Evolutionary conservation across 2,888 invertebrate species (phyloP).

Genomic region (Hemaris fuciformis): DNA sequence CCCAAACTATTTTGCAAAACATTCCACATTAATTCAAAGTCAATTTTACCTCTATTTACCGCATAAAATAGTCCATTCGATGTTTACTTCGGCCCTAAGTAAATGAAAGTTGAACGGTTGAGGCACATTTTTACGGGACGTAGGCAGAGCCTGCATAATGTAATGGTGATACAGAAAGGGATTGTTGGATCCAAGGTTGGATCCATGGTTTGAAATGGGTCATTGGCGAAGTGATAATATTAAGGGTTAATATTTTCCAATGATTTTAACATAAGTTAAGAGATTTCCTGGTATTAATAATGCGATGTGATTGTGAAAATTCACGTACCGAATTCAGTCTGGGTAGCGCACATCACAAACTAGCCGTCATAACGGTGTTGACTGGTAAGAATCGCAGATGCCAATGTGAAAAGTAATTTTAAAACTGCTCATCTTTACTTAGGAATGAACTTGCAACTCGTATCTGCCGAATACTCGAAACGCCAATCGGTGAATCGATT

Average conservation of each 20-base stretch:
- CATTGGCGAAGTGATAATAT: not conserved
- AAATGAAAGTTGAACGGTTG: slow-evolving; percentile 52
- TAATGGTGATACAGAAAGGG: slow-evolving; percentile 27
- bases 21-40: slow-evolving; percentile 16
- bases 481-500: too few relatives aligned
- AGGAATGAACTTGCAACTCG: too few relatives aligned
- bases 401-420: too few relatives aligned
- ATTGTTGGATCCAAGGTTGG: slow-evolving; percentile 2
- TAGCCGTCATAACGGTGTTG: too few relatives aligned
- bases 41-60: slow-evolving; percentile 56
- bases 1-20: not conserved
- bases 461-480: too few relatives aligned
- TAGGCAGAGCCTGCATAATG: slow-evolving; percentile 30
- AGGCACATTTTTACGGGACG: slow-evolving; percentile 28
- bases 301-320: too few relatives aligned
- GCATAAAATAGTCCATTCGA: slow-evolving; percentile 44
- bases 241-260: not conserved
- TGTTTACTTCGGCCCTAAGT: slow-evolving; percentile 54
- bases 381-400: too few relatives aligned
- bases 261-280: too few relatives aligned
- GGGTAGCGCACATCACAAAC: too few relatives aligned
- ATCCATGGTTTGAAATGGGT: not conserved
- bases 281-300: too few relatives aligned
- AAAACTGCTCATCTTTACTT: too few relatives aligned
- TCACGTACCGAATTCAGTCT: too few relatives aligned